These are phyloP conservation scores for Trichacis sp. DNA, from an alignment of 2,888 invertebrate genomes.

Conservation along the genomic window DNA sequence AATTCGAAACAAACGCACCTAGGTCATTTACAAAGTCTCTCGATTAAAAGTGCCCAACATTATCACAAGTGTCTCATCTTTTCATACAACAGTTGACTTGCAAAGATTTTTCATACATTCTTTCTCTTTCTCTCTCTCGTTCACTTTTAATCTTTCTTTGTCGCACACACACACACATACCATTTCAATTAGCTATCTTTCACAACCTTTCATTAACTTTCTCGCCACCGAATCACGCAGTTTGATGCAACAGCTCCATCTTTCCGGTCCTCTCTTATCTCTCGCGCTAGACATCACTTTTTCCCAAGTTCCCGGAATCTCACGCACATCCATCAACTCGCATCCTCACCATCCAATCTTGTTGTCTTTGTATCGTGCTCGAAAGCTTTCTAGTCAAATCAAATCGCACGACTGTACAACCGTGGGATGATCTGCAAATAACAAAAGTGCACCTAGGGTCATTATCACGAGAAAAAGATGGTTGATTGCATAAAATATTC, in stretches of 20 bases:
- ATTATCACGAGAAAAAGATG: constrained; percentile 37
- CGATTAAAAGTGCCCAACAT: constrained; percentile 34
- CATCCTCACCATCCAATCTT: constrained; percentile 68
- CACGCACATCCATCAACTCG: constrained; percentile 68
- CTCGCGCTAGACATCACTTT: constrained; percentile 52
- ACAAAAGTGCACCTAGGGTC: constrained; percentile 61
- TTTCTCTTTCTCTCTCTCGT: constrained; percentile 13
- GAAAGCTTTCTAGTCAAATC: constrained; percentile 68
- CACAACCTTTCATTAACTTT: constrained; percentile 21
- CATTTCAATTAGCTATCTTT: constrained; percentile 13
- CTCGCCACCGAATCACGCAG: constrained; percentile 28
- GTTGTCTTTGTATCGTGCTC: constrained; percentile 68
- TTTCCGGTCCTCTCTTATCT: constrained; percentile 43
- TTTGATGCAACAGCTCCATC: constrained; percentile 38
- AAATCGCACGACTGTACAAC: constrained; percentile 67
- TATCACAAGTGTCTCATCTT: constrained; percentile 34
- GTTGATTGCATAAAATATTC: not conserved
- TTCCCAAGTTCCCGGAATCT: constrained; percentile 56
- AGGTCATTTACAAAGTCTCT: constrained; percentile 25
- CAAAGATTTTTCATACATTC: constrained; percentile 3
- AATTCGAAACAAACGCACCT: constrained; percentile 34
- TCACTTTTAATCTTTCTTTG: constrained; percentile 12
- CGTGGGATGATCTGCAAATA: constrained; percentile 67
- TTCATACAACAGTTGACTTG: constrained; percentile 38
- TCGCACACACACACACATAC: constrained; percentile 24